Conservation (phyloP, 1,140 invertebrate species). For the Neuroterus valhalla region DNA sequence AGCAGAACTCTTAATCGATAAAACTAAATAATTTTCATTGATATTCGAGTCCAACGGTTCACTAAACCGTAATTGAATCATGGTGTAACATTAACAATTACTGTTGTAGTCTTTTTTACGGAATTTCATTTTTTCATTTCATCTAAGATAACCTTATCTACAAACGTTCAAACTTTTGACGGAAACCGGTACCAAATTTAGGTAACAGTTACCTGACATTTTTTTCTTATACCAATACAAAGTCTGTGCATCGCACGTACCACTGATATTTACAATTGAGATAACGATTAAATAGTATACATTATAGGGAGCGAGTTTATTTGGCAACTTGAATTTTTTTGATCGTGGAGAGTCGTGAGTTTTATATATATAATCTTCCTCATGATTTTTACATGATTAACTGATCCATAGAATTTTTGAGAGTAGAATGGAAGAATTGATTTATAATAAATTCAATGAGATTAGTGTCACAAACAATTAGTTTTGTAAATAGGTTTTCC, state of each 20-base stretch:
- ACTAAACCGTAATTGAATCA: neutral
- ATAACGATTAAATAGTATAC: constrained; percentile 8
- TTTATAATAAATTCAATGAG: neutral
- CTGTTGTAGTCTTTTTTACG: constrained; percentile 2
- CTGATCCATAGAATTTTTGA: neutral
- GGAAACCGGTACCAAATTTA: constrained; percentile 3
- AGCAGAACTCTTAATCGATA: neutral
- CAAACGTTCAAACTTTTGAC: constrained; percentile 4
- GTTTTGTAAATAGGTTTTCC: neutral
- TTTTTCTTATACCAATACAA: constrained; percentile 12
- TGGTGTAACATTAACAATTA: constrained; percentile 2
- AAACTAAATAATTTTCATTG: neutral
- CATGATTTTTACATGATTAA: no score
- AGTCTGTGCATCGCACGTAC: constrained; percentile 13
- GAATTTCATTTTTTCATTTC: neutral
- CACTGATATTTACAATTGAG: constrained; percentile 26
- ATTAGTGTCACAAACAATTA: neutral
- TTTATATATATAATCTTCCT: neutral
- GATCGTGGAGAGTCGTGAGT: constrained; percentile 17
- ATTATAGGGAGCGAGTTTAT: constrained; percentile 9
- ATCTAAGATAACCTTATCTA: neutral
- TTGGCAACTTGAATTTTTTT: constrained; percentile 3
- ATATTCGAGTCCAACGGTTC: neutral
- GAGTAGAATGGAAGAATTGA: constrained; percentile 9
- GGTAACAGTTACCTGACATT: neutral